Percentiles rank a stretch among this genome's conserved stretches.
Conservation (phyloP, 1,140 invertebrate genomes). For the Meloidogyne exigua region DNA sequence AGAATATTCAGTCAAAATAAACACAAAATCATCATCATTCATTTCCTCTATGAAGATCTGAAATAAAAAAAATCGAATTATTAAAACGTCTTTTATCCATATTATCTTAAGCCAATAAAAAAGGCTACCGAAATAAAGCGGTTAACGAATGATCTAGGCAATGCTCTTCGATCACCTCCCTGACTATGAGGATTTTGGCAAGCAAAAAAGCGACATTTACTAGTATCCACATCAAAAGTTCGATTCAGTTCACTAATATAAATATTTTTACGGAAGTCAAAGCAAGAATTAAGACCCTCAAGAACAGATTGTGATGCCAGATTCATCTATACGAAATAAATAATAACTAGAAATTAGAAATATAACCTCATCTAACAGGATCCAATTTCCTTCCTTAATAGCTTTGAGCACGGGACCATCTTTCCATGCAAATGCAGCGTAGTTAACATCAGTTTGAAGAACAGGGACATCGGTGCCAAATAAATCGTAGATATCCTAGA, state of each 20-base stretch:
- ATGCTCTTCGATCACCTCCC: constrained; percentile 87
- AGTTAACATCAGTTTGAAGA: constrained; percentile 72
- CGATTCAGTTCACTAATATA: constrained; percentile 89
- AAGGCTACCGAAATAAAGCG: constrained; percentile 83
- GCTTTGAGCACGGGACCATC: constrained; percentile 92
- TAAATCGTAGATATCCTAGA: constrained; percentile 86
- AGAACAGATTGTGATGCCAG: constrained; percentile 94
- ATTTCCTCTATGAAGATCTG: constrained; percentile 81
- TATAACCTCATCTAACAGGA: constrained; percentile 87
- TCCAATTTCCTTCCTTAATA: constrained; percentile 87
- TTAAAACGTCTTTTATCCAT: not conserved
- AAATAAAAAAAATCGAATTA: not conserved
- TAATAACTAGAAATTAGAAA: too few relatives aligned
- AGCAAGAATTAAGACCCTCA: constrained; percentile 94
- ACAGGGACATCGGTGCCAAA: constrained; percentile 96
- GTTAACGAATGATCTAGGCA: constrained; percentile 95
- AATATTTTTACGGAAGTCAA: constrained; percentile 94
- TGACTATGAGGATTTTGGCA: constrained; percentile 97
- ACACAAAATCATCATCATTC: constrained; percentile 74
- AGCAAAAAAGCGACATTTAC: constrained; percentile 82
- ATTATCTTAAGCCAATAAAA: constrained; percentile 9
- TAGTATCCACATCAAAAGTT: constrained; percentile 74
- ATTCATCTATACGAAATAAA: constrained; percentile 73
- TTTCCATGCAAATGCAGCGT: constrained; percentile 85
- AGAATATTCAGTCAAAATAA: constrained; percentile 66